Evolutionary conservation across 2,888 invertebrate species (phyloP).

Genomic region (Hartigia nigra): DNA sequence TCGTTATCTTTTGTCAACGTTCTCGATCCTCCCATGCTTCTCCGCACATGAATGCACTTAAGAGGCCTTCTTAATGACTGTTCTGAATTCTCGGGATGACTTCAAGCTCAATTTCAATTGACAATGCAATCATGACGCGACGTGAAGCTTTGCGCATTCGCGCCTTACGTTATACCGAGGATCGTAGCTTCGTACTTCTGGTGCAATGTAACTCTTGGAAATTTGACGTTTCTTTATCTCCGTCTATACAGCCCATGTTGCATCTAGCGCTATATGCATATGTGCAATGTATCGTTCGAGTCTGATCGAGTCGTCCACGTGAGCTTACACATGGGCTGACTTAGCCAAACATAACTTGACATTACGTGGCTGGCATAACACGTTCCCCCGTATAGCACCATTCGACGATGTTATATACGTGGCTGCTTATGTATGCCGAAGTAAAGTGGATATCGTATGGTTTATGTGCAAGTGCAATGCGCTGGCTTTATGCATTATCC

Average conservation of each 20-base stretch:
- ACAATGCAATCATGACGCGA: too few relatives aligned
- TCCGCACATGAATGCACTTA: too few relatives aligned
- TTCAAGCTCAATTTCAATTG: too few relatives aligned
- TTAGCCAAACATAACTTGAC: conserved; percentile 14
- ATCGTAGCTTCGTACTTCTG: too few relatives aligned
- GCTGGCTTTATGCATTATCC: neutral
- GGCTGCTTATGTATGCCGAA: neutral
- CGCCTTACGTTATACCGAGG: too few relatives aligned
- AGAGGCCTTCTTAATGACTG: too few relatives aligned
- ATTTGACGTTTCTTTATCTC: neutral
- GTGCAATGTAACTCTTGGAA: neutral
- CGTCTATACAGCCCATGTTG: neutral
- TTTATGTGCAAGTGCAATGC: conserved; percentile 12
- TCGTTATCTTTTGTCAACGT: too few relatives aligned
- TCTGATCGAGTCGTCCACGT: neutral
- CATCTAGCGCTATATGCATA: neutral
- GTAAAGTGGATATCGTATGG: conserved; percentile 18
- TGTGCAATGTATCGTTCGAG: neutral
- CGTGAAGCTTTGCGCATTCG: too few relatives aligned
- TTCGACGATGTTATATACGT: neutral
- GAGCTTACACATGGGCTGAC: neutral
- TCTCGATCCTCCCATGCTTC: too few relatives aligned
- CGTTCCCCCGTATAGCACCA: neutral
- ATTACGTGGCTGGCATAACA: conserved; percentile 5
- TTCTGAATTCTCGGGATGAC: too few relatives aligned